Evolutionary conservation across 2,888 invertebrate species (phyloP).

Genomic region (Cantharis rufa): DNA sequence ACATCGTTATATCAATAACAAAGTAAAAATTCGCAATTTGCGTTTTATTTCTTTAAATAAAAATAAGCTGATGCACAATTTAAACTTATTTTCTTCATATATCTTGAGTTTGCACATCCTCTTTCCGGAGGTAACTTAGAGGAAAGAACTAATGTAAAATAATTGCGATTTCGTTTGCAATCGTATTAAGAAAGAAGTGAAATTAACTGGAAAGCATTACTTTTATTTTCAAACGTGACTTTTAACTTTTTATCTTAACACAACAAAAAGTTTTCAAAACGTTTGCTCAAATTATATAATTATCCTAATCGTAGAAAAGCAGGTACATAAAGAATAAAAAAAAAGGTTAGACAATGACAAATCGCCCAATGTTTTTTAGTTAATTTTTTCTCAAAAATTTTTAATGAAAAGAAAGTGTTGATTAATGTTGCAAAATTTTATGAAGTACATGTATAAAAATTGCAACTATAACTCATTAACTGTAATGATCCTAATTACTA

Average conservation of each 20-base stretch:
- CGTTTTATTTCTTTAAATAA: conserved; percentile 46
- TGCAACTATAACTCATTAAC: not conserved
- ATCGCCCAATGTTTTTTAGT: not conserved
- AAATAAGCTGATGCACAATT: conserved; percentile 48
- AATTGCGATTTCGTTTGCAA: conserved; percentile 48
- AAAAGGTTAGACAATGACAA: conserved; percentile 19
- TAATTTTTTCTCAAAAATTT: not conserved
- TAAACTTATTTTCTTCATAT: conserved; percentile 49
- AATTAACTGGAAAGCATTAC: conserved; percentile 52
- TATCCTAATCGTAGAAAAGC: conserved; percentile 24
- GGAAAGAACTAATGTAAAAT: conserved; percentile 49
- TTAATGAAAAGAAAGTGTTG: not conserved
- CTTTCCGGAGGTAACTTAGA: conserved; percentile 38
- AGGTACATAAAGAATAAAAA: conserved; percentile 17
- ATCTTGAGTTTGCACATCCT: conserved; percentile 46
- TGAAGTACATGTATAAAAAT: not conserved
- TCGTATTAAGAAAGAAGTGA: conserved; percentile 44
- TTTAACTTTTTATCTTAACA: conserved; percentile 26
- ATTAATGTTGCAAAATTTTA: not conserved
- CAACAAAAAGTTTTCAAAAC: conserved; percentile 28
- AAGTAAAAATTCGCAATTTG: conserved; percentile 38
- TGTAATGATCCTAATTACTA: not conserved
- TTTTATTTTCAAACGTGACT: conserved; percentile 37
- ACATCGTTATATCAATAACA: not conserved
- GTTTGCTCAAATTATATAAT: conserved; percentile 27